Percentiles rank a stretch among this genome's conserved stretches.
phyloP scores from a whole-genome alignment of 2,888 invertebrate genomes.

The Hetaerina titia region DNA sequence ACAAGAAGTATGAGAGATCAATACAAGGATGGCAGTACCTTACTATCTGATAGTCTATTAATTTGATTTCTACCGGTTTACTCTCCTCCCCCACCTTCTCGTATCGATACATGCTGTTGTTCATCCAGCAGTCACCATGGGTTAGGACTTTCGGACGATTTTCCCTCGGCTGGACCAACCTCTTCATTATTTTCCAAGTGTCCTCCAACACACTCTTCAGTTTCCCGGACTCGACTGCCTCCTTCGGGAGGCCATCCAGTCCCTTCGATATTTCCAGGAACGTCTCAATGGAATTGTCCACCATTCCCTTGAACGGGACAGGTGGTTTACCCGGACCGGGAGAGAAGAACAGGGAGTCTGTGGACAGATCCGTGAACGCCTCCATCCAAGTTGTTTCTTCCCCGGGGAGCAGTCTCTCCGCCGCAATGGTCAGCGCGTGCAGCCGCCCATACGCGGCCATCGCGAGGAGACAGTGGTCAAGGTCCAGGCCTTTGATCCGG shows the following conservation, averaged over 20 bases:
- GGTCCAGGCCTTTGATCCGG: not conserved
- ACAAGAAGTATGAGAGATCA: slow-evolving; percentile 46
- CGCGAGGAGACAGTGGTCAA: not conserved
- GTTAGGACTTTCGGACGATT: not conserved
- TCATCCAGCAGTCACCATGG: slow-evolving; percentile 32
- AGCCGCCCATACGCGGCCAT: not conserved
- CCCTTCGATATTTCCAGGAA: not conserved
- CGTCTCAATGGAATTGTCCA: not conserved
- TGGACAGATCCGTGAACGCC: not conserved
- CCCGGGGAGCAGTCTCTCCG: not conserved
- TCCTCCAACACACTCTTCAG: not conserved
- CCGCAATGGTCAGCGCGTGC: not conserved
- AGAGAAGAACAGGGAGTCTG: not conserved
- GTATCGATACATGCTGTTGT: slow-evolving; percentile 32
- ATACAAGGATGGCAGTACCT: slow-evolving; percentile 23
- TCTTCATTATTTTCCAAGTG: not conserved
- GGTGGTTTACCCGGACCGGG: not conserved
- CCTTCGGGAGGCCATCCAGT: slow-evolving; percentile 1
- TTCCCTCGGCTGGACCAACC: not conserved
- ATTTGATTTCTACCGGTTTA: not conserved
- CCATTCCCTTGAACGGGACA: not conserved
- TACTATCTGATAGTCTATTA: slow-evolving; percentile 44
- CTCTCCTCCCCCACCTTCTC: not conserved
- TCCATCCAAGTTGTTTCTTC: not conserved
- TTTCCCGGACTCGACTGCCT: not conserved